These are phyloP conservation scores for Caenorhabditis tropicalis DNA, from an alignment of 1,140 invertebrate species.

Conservation along the genomic window DNA sequence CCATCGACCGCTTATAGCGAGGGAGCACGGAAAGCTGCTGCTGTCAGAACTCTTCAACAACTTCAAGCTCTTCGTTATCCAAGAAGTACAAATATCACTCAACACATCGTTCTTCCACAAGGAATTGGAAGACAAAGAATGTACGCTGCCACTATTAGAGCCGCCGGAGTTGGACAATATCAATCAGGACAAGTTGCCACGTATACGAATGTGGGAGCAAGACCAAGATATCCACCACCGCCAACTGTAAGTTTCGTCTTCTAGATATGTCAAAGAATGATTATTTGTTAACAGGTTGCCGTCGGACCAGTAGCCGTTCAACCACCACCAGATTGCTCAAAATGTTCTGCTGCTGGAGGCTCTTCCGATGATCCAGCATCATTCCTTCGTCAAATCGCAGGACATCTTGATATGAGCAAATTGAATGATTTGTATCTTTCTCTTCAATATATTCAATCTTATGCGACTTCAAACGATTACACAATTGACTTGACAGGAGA, in stretches of 20 bases:
- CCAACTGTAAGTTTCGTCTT: conserved; percentile 17
- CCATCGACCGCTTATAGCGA: conserved; percentile 23
- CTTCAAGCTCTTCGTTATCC: conserved; percentile 24
- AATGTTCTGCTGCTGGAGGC: conserved; percentile 25
- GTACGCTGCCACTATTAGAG: conserved; percentile 27
- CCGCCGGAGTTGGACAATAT: conserved; percentile 34
- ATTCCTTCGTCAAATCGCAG: conserved; percentile 49
- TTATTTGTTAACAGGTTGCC: neutral
- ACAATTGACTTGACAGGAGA: conserved; percentile 71
- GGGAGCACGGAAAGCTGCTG: conserved; percentile 7
- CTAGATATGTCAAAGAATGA: neutral
- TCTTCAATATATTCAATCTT: conserved; percentile 68
- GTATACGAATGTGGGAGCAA: neutral
- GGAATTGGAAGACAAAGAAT: conserved; percentile 26
- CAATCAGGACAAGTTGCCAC: neutral
- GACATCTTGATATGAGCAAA: conserved; percentile 59
- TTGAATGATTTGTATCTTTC: conserved; percentile 66
- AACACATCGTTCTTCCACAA: conserved; percentile 29
- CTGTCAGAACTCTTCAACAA: conserved; percentile 33
- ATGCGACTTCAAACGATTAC: conserved; percentile 70
- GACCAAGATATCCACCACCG: conserved; percentile 31
- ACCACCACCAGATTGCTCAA: conserved; percentile 38
- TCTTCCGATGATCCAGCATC: conserved; percentile 49
- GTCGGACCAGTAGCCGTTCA: neutral
- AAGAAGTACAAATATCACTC: conserved; percentile 18